Evolutionary conservation across 1,140 invertebrate species (phyloP), one percentile per base, ranked within the genome.

Genomic region (Spodoptera frugiperda): DNA sequence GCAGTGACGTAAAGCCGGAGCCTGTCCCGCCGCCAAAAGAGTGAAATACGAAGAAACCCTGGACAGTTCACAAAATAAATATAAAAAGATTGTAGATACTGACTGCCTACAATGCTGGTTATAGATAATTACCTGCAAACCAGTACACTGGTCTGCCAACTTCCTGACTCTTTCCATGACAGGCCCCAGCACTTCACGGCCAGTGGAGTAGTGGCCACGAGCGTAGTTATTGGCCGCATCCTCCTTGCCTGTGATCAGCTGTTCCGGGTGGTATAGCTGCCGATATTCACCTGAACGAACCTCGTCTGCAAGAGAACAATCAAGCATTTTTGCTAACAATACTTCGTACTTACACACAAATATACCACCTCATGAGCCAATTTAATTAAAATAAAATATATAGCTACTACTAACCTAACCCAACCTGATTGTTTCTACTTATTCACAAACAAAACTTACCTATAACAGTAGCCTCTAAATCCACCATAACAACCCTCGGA

Each of bases 181-280:
- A 5, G 95, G 90, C 63, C 96, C 96, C 8, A 98, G 95, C 54
- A 97, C 95, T 91, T 97, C 97, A 86, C 96, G 97, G 51, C 97
- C 97, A 75, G 97, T 96, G 57, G 97, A 97, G 90, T 97, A 97
- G 86, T 97, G 96, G 49, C 97, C 97, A 25, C 97, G 93, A 11
- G 97, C 97, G 85, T 97, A 97, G 92, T 98, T 98, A 89, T 97
- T 98, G 0, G 97, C 97, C 0, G 97, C 97, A 87, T 98, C 97
- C 85, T 97, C 97, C 82, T 97, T 97, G n/a, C 96, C 96, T 11
- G 95, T 96, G 48, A 97, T 96, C 74, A 97, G 85, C 84, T 97
- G 96, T 76, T 97, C 96, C 0, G 96, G 97, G 88, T 97, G 96
- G 86, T 95, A 95, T 1, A 97, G 91, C 80, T 96, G 94, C 3